Conservation (phyloP, 1,140 invertebrate genomes). For the Neodiprion virginianus region DNA sequence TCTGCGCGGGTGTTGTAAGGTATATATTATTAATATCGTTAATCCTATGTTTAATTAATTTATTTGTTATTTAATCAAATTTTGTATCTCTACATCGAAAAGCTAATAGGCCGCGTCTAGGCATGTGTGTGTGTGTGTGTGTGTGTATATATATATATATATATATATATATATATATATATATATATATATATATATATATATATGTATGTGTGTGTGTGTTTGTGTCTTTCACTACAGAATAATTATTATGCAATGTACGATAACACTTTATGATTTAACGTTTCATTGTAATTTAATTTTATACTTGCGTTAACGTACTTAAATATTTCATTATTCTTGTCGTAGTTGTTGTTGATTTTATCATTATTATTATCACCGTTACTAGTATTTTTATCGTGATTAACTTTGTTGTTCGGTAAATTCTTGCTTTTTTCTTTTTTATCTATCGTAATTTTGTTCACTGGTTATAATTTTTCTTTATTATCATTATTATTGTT, state of each 20-base stretch:
- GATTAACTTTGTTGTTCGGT: not conserved
- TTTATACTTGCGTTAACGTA: not conserved
- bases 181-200: no score
- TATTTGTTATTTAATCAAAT: not conserved
- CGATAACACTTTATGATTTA: no score
- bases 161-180: no score
- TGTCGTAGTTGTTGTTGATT: not conserved
- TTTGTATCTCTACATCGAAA: not conserved
- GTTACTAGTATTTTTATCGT: not conserved
- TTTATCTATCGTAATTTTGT: not conserved
- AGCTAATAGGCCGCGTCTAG: not conserved
- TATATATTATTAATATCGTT: not conserved
- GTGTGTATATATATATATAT: no score
- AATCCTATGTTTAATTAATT: not conserved
- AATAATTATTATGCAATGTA: not conserved
- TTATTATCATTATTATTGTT: no score
- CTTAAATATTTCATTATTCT: not conserved
- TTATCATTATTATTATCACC: conserved; percentile 1
- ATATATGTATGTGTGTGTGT: no score
- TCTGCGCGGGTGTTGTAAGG: not conserved
- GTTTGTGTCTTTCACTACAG: no score
- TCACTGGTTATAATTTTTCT: not conserved
- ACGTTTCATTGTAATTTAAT: no score
- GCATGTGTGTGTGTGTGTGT: not conserved
- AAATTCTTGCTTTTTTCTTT: not conserved